phyloP scores from a whole-genome alignment of 2,113 vertebrate species.

The Pseudorectes ferrugineus region DNA sequence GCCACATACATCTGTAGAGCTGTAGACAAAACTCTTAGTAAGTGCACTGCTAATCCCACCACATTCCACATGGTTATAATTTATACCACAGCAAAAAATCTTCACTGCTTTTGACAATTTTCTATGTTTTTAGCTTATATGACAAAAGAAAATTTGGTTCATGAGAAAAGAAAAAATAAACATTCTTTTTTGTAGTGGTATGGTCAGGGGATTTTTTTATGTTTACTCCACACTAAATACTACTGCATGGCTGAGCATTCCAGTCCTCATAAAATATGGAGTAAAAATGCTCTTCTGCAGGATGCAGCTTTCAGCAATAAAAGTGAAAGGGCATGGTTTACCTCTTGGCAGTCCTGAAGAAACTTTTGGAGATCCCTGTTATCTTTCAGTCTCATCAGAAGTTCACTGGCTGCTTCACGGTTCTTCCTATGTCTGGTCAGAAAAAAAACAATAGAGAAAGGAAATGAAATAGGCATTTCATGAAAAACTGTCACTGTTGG shows the following conservation, averaged over 20 bases:
- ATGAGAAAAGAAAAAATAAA: neutral
- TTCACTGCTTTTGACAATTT: neutral
- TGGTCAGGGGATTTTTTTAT: fast-evolving
- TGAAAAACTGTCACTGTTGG: neutral
- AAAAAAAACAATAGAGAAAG: neutral
- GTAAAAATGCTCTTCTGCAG: neutral
- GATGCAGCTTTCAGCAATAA: neutral
- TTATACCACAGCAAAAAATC: neutral
- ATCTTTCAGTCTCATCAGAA: constrained; percentile 91
- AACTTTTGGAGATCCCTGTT: constrained; percentile 97
- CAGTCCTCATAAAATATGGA: neutral
- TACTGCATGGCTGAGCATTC: neutral
- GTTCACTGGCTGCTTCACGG: constrained; percentile 89
- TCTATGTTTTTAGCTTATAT: neutral
- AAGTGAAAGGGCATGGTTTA: constrained; percentile 26
- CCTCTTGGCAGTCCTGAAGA: constrained; percentile 98
- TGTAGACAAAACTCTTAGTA: neutral
- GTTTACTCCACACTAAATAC: neutral
- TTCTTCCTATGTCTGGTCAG: constrained; percentile 89
- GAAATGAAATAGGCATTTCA: neutral
- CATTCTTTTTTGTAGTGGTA: neutral
- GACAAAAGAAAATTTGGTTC: neutral
- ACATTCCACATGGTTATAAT: neutral
- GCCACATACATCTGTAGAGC: neutral
- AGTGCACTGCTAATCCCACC: neutral